phyloP scores from a whole-genome alignment of 1,140 invertebrate genomes.

The Pygmarrhopalites habei region DNA sequence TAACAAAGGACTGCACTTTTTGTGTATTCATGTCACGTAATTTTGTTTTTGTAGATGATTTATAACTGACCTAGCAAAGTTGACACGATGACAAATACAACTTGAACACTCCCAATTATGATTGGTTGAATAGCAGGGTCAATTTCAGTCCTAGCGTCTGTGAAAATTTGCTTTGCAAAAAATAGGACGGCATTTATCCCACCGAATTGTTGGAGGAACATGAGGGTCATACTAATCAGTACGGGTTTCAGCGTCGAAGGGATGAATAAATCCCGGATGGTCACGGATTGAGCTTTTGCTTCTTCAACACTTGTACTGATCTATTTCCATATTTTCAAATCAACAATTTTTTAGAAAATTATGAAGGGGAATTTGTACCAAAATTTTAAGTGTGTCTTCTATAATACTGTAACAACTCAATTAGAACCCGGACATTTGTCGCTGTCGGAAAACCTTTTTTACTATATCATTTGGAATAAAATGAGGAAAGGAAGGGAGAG shows the following conservation, averaged over 20 bases:
- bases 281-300: neutral
- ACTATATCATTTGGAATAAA: too few relatives aligned
- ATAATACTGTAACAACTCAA: too few relatives aligned
- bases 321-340: too few relatives aligned
- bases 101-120: slow-evolving; percentile 55
- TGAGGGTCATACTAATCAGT: slow-evolving; percentile 63
- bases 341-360: too few relatives aligned
- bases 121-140: slow-evolving; percentile 55
- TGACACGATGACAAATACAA: slow-evolving; percentile 48
- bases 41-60: neutral
- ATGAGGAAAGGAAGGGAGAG: too few relatives aligned
- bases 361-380: too few relatives aligned
- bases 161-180: slow-evolving; percentile 66
- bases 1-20: too few relatives aligned
- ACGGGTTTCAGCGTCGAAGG: slow-evolving; percentile 51
- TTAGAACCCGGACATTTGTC: too few relatives aligned
- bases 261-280: slow-evolving; percentile 13
- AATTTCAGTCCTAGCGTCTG: slow-evolving; percentile 53
- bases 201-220: slow-evolving; percentile 63
- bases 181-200: slow-evolving; percentile 82
- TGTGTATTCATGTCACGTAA: slow-evolving; percentile 43
- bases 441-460: too few relatives aligned
- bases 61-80: slow-evolving; percentile 43
- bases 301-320: slow-evolving; percentile 20
- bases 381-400: too few relatives aligned